These are phyloP conservation scores for Calameuta filiformis DNA, from an alignment of 2,888 invertebrate genomes.

Conservation along the genomic window DNA sequence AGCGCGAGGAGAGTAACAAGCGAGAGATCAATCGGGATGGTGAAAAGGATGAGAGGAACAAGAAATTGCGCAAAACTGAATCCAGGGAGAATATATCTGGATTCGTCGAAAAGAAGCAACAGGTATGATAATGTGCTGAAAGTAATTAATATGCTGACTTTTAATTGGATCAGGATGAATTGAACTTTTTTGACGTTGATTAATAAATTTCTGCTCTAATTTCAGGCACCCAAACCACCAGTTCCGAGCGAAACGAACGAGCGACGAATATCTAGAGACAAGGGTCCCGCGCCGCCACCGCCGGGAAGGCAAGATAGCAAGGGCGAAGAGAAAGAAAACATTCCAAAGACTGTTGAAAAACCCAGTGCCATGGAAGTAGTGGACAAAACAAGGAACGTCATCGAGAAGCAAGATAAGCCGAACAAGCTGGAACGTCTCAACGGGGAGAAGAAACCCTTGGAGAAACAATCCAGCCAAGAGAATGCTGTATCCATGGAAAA, in stretches of 20 bases:
- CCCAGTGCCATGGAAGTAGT: constrained; percentile 33
- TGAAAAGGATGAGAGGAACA: constrained; percentile 61
- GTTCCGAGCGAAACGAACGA: constrained; percentile 64
- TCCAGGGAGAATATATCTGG: constrained; percentile 61
- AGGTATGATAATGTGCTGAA: constrained; percentile 38
- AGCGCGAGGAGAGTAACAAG: constrained; percentile 62
- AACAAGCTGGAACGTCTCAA: constrained; percentile 27
- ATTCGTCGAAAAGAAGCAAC: constrained; percentile 58
- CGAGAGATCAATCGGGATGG: constrained; percentile 62
- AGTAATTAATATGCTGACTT: not conserved
- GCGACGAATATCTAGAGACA: constrained; percentile 73
- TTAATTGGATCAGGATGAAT: not conserved
- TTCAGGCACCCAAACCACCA: constrained; percentile 76
- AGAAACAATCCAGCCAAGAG: constrained; percentile 27
- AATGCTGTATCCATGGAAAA: constrained; percentile 1
- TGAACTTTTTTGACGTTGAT: not conserved
- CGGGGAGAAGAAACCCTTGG: constrained; percentile 33
- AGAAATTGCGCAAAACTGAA: constrained; percentile 63
- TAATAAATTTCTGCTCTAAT: constrained; percentile 15
- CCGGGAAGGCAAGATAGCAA: constrained; percentile 48
- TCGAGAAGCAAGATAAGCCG: constrained; percentile 34
- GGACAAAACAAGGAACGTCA: constrained; percentile 29
- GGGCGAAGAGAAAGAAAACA: constrained; percentile 48
- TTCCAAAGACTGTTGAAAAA: constrained; percentile 28
- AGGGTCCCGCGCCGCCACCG: constrained; percentile 85